phyloP scores from a whole-genome alignment of 2,888 invertebrate species.

The Dryobota labecula region DNA sequence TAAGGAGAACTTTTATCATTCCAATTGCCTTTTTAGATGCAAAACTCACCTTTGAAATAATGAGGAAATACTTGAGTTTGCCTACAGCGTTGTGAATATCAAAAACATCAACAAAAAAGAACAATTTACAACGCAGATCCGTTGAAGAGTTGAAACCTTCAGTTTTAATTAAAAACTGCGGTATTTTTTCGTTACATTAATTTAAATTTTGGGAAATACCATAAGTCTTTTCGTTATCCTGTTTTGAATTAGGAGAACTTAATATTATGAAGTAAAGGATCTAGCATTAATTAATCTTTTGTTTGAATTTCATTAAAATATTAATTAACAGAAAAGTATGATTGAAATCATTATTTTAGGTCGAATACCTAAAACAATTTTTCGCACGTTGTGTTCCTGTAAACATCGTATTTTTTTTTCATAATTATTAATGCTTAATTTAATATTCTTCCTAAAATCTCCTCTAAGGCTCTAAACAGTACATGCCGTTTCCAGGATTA shows the following conservation, averaged over 20 bases:
- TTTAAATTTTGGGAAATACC: constrained; percentile 44
- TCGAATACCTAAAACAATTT: background rate
- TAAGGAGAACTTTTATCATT: constrained; percentile 67
- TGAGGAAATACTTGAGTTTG: constrained; percentile 75
- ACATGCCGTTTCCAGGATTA: no score
- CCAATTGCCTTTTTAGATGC: constrained; percentile 67
- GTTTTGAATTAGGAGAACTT: constrained; percentile 28
- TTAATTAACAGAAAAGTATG: background rate
- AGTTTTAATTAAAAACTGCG: constrained; percentile 79
- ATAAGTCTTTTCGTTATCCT: constrained; percentile 46
- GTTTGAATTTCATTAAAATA: constrained; percentile 5
- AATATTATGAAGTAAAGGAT: constrained; percentile 19
- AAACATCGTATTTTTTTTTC: background rate
- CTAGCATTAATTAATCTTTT: constrained; percentile 4
- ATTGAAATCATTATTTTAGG: background rate
- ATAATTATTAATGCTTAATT: background rate
- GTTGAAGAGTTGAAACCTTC: constrained; percentile 73
- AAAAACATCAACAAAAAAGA: constrained; percentile 65
- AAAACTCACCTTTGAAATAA: constrained; percentile 75
- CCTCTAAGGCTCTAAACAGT: no score
- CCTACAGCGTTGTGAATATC: constrained; percentile 73
- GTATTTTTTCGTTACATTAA: constrained; percentile 60
- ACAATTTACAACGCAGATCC: constrained; percentile 75
- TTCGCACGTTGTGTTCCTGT: no score
- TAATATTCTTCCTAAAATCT: background rate